Evolutionary conservation across 2,888 invertebrate genomes (phyloP).

Genomic region (Tolmerus cingulatus): DNA sequence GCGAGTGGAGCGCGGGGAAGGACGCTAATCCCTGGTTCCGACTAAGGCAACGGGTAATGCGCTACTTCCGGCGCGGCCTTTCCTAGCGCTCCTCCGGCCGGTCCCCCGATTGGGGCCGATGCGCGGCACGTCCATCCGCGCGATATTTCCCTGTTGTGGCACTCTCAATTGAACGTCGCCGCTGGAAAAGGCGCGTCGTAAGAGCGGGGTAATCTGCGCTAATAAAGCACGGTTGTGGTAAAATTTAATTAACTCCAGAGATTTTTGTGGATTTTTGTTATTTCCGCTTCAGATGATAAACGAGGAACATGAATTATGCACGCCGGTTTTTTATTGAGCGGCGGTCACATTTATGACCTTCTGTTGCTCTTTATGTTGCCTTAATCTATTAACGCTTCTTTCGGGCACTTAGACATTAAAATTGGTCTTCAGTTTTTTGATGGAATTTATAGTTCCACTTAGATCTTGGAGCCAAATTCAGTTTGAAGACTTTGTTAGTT

Average conservation of each 20-base stretch:
- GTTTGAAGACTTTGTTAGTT: too few species aligned
- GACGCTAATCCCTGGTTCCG: not conserved
- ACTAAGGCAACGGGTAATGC: constrained; percentile 6
- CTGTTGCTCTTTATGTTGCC: not conserved
- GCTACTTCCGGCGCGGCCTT: constrained; percentile 5
- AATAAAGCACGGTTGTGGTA: constrained; percentile 1
- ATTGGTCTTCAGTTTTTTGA: not conserved
- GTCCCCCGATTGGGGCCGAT: not conserved
- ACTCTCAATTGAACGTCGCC: not conserved
- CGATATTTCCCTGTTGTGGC: not conserved
- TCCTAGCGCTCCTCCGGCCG: not conserved
- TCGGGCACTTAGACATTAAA: not conserved
- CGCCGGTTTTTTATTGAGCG: not conserved
- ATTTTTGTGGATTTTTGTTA: constrained; percentile 17
- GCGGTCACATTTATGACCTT: not conserved
- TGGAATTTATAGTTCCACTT: not conserved
- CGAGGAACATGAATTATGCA: not conserved
- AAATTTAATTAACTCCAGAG: constrained; percentile 27
- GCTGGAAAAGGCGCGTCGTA: not conserved
- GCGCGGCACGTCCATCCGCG: not conserved
- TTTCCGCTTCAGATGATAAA: constrained; percentile 14
- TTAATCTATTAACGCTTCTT: not conserved
- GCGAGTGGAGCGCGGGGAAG: not conserved
- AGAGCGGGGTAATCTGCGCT: not conserved
- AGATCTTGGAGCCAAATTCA: not conserved